Evolutionary conservation across 1,140 invertebrate genomes (phyloP), one percentile per base, ranked within the genome.

Genomic region (Halesus radiatus): DNA sequence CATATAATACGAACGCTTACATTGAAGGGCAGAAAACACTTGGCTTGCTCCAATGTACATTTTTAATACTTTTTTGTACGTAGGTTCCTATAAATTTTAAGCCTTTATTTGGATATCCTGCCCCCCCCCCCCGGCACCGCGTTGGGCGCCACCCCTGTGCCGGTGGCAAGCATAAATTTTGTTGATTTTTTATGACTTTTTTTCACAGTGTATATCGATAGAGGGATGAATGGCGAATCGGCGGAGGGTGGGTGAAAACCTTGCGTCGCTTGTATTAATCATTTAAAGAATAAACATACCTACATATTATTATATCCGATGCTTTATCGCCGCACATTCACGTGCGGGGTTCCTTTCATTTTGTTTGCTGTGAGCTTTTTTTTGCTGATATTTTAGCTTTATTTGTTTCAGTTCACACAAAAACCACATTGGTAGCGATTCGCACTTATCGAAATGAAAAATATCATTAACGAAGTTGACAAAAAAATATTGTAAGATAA

Each of bases 171-270:
- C 80, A 81, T 81, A 81, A 81, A 81, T 81, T 81, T 81, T 60
- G 80, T 78, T 81, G 80, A 78, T 81, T 81, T 78, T 80, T 81
- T 81, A 81, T 81, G 80, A 81, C 80, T 81, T 81, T 81, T 80
- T 81, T 81, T 74, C 76, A 78, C 76, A 54, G 54, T 52, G 18
- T 76, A 52, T 70, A 81, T 77, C 74, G 75, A 76, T 53, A 52
- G 75, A 77, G 75, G 66, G 73, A 56, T 78, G 80, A 78, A 72
- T 75, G 70, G 20, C 37, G 76, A 58, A 78, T 80, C 29, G 79
- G 62, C n/a, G 18, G 58, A 22, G 73, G 26, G 58, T 16, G 58
- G 73, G 37, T 18, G 68, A 45, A 56, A 78, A 26, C 66, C 66
- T 54, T 70, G 62, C 76, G 76, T 56, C 66, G 76, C 76, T 70